These are phyloP conservation scores for Heliothis peltigera DNA, from an alignment of 2,888 invertebrate species.

Conservation along the genomic window DNA sequence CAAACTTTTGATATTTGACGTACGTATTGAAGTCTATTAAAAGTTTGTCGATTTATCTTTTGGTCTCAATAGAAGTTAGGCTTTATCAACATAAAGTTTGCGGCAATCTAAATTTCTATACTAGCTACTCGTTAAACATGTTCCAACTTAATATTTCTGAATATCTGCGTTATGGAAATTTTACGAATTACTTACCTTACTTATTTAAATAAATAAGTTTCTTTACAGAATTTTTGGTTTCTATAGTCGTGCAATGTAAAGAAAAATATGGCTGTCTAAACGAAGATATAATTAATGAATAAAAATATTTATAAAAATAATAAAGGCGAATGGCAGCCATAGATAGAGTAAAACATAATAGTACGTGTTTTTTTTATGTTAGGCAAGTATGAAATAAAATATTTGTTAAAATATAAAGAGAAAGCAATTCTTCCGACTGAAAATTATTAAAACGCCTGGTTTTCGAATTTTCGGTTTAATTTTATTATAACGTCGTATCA, in stretches of 20 bases:
- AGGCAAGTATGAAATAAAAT: too few relatives aligned
- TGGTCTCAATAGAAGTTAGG: constrained; percentile 26
- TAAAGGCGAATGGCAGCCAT: too few relatives aligned
- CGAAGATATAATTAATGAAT: too few relatives aligned
- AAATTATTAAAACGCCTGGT: background rate
- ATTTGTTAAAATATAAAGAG: too few relatives aligned
- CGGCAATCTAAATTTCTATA: constrained; percentile 26
- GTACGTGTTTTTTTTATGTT: too few relatives aligned
- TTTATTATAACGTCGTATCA: background rate
- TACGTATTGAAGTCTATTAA: constrained; percentile 44
- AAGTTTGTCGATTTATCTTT: constrained; percentile 46
- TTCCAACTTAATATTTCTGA: constrained; percentile 2
- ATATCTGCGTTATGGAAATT: background rate
- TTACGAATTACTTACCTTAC: background rate
- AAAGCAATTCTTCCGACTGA: background rate
- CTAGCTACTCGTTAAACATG: constrained; percentile 15
- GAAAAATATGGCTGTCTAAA: too few relatives aligned
- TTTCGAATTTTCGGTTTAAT: background rate
- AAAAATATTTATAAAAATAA: too few relatives aligned
- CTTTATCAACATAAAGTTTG: constrained; percentile 39
- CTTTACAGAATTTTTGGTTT: too few relatives aligned
- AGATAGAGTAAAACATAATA: too few relatives aligned
- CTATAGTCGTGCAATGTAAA: too few relatives aligned
- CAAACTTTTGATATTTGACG: constrained; percentile 50
- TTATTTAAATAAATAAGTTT: too few relatives aligned